Base-by-base conservation (phyloP, 2,888 invertebrate species). In the Nyleta sp. region DNA sequence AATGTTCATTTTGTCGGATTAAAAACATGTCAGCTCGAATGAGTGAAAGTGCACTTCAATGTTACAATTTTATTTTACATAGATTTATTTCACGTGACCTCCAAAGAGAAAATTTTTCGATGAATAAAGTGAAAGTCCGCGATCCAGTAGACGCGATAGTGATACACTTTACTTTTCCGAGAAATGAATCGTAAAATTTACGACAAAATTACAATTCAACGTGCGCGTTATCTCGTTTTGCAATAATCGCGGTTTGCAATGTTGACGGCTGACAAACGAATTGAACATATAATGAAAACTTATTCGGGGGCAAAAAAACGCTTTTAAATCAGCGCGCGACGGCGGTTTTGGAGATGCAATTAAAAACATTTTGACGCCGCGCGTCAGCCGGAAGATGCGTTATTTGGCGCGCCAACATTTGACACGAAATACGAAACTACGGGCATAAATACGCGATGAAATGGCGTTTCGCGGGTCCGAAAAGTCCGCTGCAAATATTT, bases 41-140 rank as follows among this genome's bases (percentile, higher is more conserved):
- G 60, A 60, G 70, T 60, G 70, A 71, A 71, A 71, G 70, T 71
- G 33, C 60, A 40, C 35, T 7, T 42, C 22, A 40, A 50, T 59
- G 13, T 18, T 31, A 38, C 52, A 17, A 59, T 59, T 59, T 59
- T 13, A 44, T 59, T 68, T 57, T 38, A 52, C 38, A 38, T 18
- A 31, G 15, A 68, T 42, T 59, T 50, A 50, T 38, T 50, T 42
- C 44, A 10, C 18, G 20, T 67, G 67, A 55, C 55, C 55, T 60
- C 70, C 28, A 48, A 28, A 40, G 50, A 52, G 33, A 59, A 59
- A 35, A 57, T 57, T 59, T 59, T 11, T 48, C 22, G 48, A 46
- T 31, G 6, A 40, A 40, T 50, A 50, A 50, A 71, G 70, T 53
- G 70, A 71, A 71, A 71, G 70, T 71, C 6, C 11, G 11, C 11